A percentile compares a stretch with the other conserved stretches of the same genome.
These are phyloP conservation scores for Plebejus argus DNA, from an alignment of 2,888 invertebrate genomes.

Conservation along the genomic window DNA sequence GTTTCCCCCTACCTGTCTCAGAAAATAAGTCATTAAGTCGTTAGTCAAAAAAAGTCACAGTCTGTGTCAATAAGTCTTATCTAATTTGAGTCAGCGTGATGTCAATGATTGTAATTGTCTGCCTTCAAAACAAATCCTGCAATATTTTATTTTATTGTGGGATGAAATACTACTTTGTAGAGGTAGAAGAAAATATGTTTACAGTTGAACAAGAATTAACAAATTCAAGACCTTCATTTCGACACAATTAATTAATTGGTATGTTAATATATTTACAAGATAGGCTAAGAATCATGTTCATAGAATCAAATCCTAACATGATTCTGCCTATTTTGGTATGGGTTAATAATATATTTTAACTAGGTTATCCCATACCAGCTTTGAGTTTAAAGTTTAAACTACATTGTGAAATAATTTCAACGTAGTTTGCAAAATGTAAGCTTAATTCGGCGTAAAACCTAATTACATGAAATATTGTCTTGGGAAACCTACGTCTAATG, in stretches of 20 bases:
- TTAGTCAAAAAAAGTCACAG: slow-evolving; percentile 39
- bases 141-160: background rate
- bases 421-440: background rate
- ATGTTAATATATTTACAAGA: background rate
- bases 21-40: slow-evolving; percentile 55
- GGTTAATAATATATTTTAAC: background rate
- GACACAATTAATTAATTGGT: too few species aligned
- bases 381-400: background rate
- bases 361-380: background rate
- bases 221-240: too few species aligned
- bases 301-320: background rate
- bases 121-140: slow-evolving; percentile 3
- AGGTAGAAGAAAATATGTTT: too few species aligned
- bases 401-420: background rate
- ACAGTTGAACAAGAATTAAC: too few species aligned
- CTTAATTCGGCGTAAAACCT: background rate
- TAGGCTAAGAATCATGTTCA: background rate
- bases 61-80: slow-evolving; percentile 21
- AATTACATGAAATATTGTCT: background rate
- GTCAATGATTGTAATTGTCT: background rate
- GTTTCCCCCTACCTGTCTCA: slow-evolving; percentile 75
- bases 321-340: too few species aligned
- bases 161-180: background rate
- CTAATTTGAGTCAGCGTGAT: background rate
- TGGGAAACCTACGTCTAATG: background rate